A percentile compares a stretch with the other conserved stretches of the same genome.
Evolutionary conservation across 2,888 invertebrate genomes (phyloP).

Genomic region (Cataglyphis livida): DNA sequence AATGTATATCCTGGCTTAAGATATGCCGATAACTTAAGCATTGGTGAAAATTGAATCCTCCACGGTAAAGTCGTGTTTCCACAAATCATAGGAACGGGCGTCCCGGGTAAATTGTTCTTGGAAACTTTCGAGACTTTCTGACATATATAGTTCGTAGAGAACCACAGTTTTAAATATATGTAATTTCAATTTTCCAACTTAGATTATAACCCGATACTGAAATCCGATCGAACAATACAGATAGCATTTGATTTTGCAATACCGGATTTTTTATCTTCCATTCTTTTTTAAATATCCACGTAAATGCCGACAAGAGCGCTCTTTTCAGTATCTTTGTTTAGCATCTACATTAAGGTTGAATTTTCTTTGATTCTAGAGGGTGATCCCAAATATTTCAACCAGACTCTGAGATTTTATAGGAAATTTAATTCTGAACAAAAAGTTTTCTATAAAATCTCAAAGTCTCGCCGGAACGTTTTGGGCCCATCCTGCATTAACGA

Average conservation of each 20-base stretch:
- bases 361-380: not conserved
- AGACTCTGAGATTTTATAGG: too few relatives aligned
- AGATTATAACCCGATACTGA: not conserved
- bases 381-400: too few relatives aligned
- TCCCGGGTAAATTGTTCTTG: conserved; percentile 43
- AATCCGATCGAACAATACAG: not conserved
- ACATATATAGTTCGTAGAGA: conserved; percentile 19
- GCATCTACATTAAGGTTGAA: not conserved
- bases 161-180: conserved; percentile 26
- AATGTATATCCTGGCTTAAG: too few relatives aligned
- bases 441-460: too few relatives aligned
- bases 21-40: conserved; percentile 55
- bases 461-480: too few relatives aligned
- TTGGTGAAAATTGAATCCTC: conserved; percentile 53
- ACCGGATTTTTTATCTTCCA: not conserved
- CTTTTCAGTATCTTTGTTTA: not conserved
- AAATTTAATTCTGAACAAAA: too few relatives aligned
- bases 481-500: too few relatives aligned
- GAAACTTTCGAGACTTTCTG: conserved; percentile 36
- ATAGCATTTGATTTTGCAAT: not conserved
- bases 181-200: not conserved
- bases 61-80: conserved; percentile 51
- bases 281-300: not conserved
- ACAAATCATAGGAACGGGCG: conserved; percentile 48
- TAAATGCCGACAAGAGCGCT: not conserved